These are phyloP conservation scores for Clarias platycephalus DNA, from an alignment of 2,797 vertebrate species.

Conservation along the genomic window DNA sequence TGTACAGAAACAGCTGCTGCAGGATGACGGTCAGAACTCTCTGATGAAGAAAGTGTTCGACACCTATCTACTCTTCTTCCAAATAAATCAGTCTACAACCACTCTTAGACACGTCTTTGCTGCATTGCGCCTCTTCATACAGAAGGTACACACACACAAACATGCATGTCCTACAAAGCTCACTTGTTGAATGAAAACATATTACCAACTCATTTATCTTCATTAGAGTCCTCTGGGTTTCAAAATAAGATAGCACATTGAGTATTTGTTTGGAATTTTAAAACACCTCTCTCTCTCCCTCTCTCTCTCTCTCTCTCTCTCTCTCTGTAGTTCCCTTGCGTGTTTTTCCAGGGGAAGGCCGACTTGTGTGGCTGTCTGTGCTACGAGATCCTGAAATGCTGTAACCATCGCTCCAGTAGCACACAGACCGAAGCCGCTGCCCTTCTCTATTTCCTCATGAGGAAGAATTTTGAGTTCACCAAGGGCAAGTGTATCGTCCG, in stretches of 20 bases:
- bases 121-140: slow-evolving; percentile 89
- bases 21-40: slow-evolving; percentile 91
- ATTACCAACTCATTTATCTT: slow-evolving; percentile 12
- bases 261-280: not conserved
- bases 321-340: slow-evolving; percentile 83
- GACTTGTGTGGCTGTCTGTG: slow-evolving; percentile 95
- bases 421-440: slow-evolving; percentile 94
- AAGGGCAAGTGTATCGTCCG: slow-evolving; percentile 96
- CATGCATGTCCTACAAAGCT: not conserved
- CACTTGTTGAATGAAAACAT: not conserved
- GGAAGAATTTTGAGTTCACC: slow-evolving; percentile 98
- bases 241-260: not conserved
- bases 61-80: slow-evolving; percentile 94
- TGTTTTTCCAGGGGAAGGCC: slow-evolving; percentile 95
- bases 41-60: slow-evolving; percentile 98
- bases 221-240: not conserved
- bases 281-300: not conserved
- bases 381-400: slow-evolving; percentile 97
- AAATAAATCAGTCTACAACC: slow-evolving; percentile 93
- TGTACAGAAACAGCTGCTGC: slow-evolving; percentile 86
- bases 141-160: slow-evolving; percentile 79
- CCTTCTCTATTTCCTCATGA: slow-evolving; percentile 97
- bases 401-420: slow-evolving; percentile 92
- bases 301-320: slow-evolving; percentile 10
- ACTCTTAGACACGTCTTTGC: slow-evolving; percentile 91